Conservation (phyloP, 2,888 invertebrate species). For the Mesopsocus fuscifrons region DNA sequence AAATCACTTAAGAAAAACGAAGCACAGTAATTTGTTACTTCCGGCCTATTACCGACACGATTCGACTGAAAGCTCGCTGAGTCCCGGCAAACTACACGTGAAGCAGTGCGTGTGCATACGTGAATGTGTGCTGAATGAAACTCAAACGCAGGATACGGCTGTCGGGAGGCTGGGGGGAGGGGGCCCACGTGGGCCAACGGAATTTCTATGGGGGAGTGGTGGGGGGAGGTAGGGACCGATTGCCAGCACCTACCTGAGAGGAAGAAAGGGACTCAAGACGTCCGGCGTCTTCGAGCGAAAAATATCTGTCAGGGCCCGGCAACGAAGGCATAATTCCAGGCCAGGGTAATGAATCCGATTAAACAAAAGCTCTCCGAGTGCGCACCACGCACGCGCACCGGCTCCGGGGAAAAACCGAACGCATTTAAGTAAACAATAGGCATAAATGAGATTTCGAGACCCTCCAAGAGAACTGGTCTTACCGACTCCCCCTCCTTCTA, state of each 20-base stretch:
- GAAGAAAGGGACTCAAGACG: slow-evolving; percentile 6
- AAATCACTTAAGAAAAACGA: too few relatives aligned
- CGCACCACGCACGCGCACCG: slow-evolving; percentile 3
- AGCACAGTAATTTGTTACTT: too few relatives aligned
- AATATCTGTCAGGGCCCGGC: slow-evolving; percentile 19
- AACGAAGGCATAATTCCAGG: slow-evolving; percentile 34
- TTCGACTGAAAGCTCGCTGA: too few relatives aligned
- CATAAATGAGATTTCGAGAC: slow-evolving; percentile 16
- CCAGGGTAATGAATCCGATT: slow-evolving; percentile 39
- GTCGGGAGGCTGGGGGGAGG: neutral
- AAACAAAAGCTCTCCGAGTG: slow-evolving; percentile 22
- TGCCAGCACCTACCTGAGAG: neutral
- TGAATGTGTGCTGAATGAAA: neutral
- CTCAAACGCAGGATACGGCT: neutral
- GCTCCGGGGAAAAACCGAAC: slow-evolving; percentile 15
- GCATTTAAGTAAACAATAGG: slow-evolving; percentile 17
- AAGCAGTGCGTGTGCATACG: too few relatives aligned
- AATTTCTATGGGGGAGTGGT: neutral
- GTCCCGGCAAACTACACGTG: too few relatives aligned
- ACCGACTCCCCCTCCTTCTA: slow-evolving; percentile 4
- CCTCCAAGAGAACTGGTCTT: slow-evolving; percentile 11
- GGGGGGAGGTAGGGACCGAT: neutral
- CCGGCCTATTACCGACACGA: too few relatives aligned
- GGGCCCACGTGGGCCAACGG: neutral
- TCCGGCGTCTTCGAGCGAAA: slow-evolving; percentile 8